These are phyloP conservation scores for Carapus acus DNA, from an alignment of 2,797 vertebrate species.

Conservation along the genomic window DNA sequence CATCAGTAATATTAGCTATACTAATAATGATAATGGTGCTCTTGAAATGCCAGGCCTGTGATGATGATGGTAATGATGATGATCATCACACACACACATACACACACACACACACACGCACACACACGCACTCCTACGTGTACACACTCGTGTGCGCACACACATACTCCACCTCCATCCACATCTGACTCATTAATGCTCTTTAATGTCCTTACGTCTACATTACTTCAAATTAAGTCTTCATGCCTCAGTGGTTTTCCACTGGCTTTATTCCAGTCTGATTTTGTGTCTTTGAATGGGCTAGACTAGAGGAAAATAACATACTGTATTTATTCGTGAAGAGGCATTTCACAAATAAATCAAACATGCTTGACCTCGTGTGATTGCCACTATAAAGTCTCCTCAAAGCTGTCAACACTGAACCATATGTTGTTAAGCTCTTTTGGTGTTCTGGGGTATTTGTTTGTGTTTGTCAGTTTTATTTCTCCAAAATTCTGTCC, in stretches of 20 bases:
- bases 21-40: slow-evolving; percentile 70
- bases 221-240: slow-evolving; percentile 20
- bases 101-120: slow-evolving; percentile 17
- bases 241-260: slow-evolving; percentile 8
- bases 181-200: slow-evolving; percentile 38
- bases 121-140: slow-evolving; percentile 19
- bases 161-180: neutral
- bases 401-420: slow-evolving; percentile 48
- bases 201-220: slow-evolving; percentile 37
- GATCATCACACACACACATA: slow-evolving; percentile 34
- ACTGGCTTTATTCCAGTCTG: slow-evolving; percentile 1
- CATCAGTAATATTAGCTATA: slow-evolving; percentile 71
- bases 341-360: slow-evolving; percentile 38
- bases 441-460: slow-evolving; percentile 27
- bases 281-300: slow-evolving; percentile 17
- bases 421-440: slow-evolving; percentile 15
- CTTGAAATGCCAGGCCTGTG: slow-evolving; percentile 64
- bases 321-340: slow-evolving; percentile 39
- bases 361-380: slow-evolving; percentile 45
- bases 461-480: slow-evolving; percentile 26
- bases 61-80: slow-evolving; percentile 58
- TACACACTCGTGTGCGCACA: slow-evolving; percentile 17
- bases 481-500: neutral
- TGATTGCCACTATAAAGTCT: slow-evolving; percentile 50
- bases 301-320: slow-evolving; percentile 27